A percentile compares a stretch with the other conserved stretches of the same genome.
Evolutionary conservation across 2,888 invertebrate genomes (phyloP).

Genomic region (Bedellia somnulentella): DNA sequence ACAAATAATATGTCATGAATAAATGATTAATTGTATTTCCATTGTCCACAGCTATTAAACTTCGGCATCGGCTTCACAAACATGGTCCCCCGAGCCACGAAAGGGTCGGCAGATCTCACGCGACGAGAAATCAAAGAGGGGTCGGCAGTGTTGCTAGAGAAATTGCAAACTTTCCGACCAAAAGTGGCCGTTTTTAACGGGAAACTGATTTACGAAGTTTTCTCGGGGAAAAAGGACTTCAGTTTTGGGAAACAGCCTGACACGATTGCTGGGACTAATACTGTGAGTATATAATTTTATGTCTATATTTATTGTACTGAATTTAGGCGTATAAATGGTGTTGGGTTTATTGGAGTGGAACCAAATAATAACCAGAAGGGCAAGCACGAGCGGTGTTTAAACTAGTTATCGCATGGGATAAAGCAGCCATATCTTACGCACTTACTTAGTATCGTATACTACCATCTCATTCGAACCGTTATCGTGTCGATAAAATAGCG

Average conservation of each 20-base stretch:
- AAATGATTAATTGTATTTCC: not conserved
- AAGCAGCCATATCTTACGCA: too few relatives aligned
- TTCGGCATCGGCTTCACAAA: constrained; percentile 98
- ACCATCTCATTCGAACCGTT: too few relatives aligned
- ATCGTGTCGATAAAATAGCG: too few relatives aligned
- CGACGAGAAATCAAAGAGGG: constrained; percentile 93
- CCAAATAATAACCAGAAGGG: too few relatives aligned
- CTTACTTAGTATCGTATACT: too few relatives aligned
- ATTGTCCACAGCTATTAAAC: constrained; percentile 66
- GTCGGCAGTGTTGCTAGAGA: constrained; percentile 84
- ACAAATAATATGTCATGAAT: too few relatives aligned
- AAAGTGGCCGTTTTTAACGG: constrained; percentile 97
- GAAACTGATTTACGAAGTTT: constrained; percentile 97
- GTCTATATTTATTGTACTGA: not conserved
- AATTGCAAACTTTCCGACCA: constrained; percentile 88
- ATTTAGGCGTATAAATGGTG: too few relatives aligned
- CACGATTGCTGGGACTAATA: constrained; percentile 89
- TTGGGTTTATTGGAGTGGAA: too few relatives aligned
- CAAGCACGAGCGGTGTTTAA: too few relatives aligned
- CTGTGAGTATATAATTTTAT: constrained; percentile 71
- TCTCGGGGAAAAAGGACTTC: constrained; percentile 96
- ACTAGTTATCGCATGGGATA: too few relatives aligned
- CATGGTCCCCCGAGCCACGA: constrained; percentile 93
- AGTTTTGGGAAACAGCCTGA: constrained; percentile 95
- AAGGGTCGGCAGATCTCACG: constrained; percentile 93